These are phyloP conservation scores for Trematomus bernacchii DNA, from an alignment of 2,797 vertebrate genomes.

Conservation along the genomic window DNA sequence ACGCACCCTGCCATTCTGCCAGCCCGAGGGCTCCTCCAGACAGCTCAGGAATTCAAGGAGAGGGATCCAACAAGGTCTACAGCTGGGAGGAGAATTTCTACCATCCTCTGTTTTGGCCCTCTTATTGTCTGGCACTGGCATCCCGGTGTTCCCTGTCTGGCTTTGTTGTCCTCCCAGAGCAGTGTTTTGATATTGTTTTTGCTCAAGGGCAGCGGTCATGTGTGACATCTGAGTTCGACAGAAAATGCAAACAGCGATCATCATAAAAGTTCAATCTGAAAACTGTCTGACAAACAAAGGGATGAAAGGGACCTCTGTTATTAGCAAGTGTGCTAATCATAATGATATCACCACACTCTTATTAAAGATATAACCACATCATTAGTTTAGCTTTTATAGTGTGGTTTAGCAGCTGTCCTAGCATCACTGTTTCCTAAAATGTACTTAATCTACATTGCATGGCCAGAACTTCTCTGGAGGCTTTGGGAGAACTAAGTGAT, in stretches of 20 bases:
- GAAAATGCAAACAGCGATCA: slow-evolving; percentile 76
- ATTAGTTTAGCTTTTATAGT: slow-evolving; percentile 12
- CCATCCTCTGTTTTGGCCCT: slow-evolving; percentile 71
- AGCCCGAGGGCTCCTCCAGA: slow-evolving; percentile 81
- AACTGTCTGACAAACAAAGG: slow-evolving; percentile 52
- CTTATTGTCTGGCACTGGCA: slow-evolving; percentile 85
- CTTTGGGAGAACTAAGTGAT: slow-evolving; percentile 45
- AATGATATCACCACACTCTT: slow-evolving; percentile 8
- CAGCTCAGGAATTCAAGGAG: slow-evolving; percentile 87
- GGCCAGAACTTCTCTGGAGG: slow-evolving; percentile 25
- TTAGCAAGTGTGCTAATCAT: slow-evolving; percentile 38
- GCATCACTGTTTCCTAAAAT: slow-evolving; percentile 1
- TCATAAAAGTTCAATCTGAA: slow-evolving; percentile 65
- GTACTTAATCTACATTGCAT: not conserved
- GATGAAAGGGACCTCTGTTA: slow-evolving; percentile 54
- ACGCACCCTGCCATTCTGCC: slow-evolving; percentile 80
- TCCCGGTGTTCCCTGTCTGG: slow-evolving; percentile 83
- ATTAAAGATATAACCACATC: slow-evolving; percentile 17
- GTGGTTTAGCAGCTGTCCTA: not conserved
- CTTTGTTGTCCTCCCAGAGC: slow-evolving; percentile 84
- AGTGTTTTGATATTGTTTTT: slow-evolving; percentile 80
- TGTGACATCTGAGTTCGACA: slow-evolving; percentile 71
- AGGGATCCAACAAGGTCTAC: slow-evolving; percentile 85
- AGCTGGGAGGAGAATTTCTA: slow-evolving; percentile 86
- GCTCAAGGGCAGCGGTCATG: slow-evolving; percentile 71